phyloP scores from a whole-genome alignment of 2,888 invertebrate genomes.

The Acronicta psi region DNA sequence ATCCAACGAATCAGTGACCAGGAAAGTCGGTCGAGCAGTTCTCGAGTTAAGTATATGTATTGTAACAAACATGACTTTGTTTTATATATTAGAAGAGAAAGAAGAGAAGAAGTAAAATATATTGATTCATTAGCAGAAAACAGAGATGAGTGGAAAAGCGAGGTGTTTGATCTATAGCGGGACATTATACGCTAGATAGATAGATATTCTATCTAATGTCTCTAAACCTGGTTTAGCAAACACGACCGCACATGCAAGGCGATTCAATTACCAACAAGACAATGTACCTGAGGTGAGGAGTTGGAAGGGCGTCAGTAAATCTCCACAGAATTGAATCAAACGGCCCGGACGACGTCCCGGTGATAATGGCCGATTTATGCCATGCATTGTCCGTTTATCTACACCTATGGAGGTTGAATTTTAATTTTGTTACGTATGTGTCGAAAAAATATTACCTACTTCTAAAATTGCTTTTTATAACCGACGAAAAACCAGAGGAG shows the following conservation, averaged over 20 bases:
- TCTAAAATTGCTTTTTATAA: too few relatives aligned
- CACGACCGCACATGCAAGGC: constrained; percentile 27
- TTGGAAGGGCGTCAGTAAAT: constrained; percentile 69
- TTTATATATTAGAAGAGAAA: too few relatives aligned
- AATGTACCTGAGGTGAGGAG: constrained; percentile 50
- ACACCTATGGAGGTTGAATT: constrained; percentile 44
- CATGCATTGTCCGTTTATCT: constrained; percentile 67
- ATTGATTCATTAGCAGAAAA: too few relatives aligned
- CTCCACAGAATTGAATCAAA: constrained; percentile 81
- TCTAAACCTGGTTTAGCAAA: neutral
- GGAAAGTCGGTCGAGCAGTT: too few relatives aligned
- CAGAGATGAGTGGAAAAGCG: too few relatives aligned
- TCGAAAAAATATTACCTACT: neutral
- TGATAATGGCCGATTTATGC: constrained; percentile 83
- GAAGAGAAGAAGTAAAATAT: too few relatives aligned
- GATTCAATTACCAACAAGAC: constrained; percentile 45
- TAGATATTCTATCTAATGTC: neutral
- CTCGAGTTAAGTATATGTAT: too few relatives aligned
- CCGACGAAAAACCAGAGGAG: too few relatives aligned
- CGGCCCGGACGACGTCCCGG: constrained; percentile 74
- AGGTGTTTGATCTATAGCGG: too few relatives aligned
- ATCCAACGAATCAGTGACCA: too few relatives aligned
- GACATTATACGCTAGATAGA: too few relatives aligned
- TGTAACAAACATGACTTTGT: too few relatives aligned
- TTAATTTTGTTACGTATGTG: constrained; percentile 34